A percentile compares a stretch with the other conserved stretches of the same genome.
phyloP scores from a whole-genome alignment of 2,113 vertebrate genomes.

The Hemiprocne comata region DNA sequence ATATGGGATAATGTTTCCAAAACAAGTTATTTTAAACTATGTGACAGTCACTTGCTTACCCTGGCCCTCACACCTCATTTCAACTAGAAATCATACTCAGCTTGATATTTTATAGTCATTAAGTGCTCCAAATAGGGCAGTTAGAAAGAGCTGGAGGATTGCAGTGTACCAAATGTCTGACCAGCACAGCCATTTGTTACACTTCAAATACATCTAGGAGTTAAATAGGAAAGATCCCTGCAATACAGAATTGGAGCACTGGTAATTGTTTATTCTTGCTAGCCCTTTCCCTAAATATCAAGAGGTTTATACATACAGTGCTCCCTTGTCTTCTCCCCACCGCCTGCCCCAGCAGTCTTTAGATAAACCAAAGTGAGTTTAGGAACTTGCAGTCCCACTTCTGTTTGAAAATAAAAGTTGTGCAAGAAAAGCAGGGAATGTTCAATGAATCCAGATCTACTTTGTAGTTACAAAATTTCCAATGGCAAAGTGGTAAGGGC shows the following conservation, averaged over 20 bases:
- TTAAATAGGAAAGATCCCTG: constrained; percentile 52
- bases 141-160: constrained; percentile 13
- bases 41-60: not conserved
- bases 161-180: not conserved
- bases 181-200: not conserved
- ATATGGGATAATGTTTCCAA: not conserved
- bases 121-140: constrained; percentile 62
- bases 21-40: not conserved
- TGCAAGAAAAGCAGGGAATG: constrained; percentile 59
- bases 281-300: constrained; percentile 48
- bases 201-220: not conserved
- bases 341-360: constrained; percentile 64
- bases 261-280: constrained; percentile 5
- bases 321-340: constrained; percentile 55
- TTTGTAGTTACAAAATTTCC: constrained; percentile 58
- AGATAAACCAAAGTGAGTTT: constrained; percentile 59
- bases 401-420: not conserved
- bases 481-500: constrained; percentile 46
- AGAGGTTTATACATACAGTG: constrained; percentile 60
- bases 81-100: not conserved
- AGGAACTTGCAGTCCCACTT: constrained; percentile 33
- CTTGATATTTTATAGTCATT: not conserved
- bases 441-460: constrained; percentile 52
- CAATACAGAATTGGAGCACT: constrained; percentile 8
- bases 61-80: not conserved